These are phyloP conservation scores for Brachymystax lenok DNA, from an alignment of 2,797 vertebrate genomes.

Conservation along the genomic window DNA sequence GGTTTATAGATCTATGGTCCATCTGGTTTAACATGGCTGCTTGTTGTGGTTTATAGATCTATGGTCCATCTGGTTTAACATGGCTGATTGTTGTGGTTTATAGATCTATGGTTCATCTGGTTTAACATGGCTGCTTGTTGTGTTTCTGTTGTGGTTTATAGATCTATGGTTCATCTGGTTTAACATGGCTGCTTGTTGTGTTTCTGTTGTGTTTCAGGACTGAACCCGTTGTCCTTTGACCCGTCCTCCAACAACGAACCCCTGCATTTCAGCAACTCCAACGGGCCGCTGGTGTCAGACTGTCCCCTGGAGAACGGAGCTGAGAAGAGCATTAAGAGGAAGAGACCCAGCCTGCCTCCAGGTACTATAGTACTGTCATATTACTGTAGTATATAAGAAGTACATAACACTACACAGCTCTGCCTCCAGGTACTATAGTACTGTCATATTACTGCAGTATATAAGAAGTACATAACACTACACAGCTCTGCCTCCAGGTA, in stretches of 20 bases:
- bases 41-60: too few species aligned
- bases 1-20: background rate
- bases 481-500: too few species aligned
- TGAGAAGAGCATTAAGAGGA: slow-evolving; percentile 86
- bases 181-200: slow-evolving; percentile 34
- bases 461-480: too few species aligned
- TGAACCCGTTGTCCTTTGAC: slow-evolving; percentile 87
- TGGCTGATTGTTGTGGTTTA: too few species aligned
- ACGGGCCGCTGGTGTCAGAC: slow-evolving; percentile 72
- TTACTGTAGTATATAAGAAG: too few species aligned
- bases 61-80: too few species aligned
- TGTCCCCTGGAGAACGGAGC: slow-evolving; percentile 81
- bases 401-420: too few species aligned
- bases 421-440: too few species aligned
- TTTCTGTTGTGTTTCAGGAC: slow-evolving; percentile 75
- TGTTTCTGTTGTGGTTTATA: background rate
- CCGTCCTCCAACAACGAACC: slow-evolving; percentile 81
- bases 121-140: background rate
- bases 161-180: background rate
- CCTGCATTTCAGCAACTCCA: slow-evolving; percentile 79
- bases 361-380: too few species aligned
- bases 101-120: too few species aligned
- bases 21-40: too few species aligned
- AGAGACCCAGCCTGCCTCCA: slow-evolving; percentile 67
- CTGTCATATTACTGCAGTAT: too few species aligned